Evolutionary conservation across 2,888 invertebrate genomes (phyloP).

Genomic region (Homarus gammarus): DNA sequence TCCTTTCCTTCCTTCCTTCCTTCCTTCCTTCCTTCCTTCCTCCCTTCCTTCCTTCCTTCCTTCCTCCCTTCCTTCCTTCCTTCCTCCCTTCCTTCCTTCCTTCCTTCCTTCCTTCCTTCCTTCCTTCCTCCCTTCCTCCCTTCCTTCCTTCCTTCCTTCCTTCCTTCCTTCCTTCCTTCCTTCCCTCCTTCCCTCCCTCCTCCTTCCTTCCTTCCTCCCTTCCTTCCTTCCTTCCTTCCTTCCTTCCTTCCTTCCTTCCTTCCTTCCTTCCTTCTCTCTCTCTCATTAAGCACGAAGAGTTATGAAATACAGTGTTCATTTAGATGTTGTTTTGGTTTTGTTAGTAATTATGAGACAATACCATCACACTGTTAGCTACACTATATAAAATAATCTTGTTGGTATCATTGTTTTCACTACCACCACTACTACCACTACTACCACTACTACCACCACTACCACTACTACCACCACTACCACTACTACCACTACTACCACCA

Average conservation of each 20-base stretch:
- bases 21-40: not conserved
- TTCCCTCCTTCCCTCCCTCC: slow-evolving; percentile 1
- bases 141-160: not conserved
- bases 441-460: not conserved
- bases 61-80: not conserved
- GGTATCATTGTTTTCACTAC: too few relatives aligned
- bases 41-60: not conserved
- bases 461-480: too few relatives aligned
- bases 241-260: not conserved
- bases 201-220: too few relatives aligned
- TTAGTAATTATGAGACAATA: too few relatives aligned
- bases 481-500: too few relatives aligned
- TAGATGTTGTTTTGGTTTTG: too few relatives aligned
- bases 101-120: too few relatives aligned
- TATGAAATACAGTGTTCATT: too few relatives aligned
- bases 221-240: not conserved
- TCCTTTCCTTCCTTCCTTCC: too few relatives aligned
- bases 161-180: not conserved
- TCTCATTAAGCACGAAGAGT: too few relatives aligned
- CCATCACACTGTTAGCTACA: not conserved
- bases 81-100: not conserved
- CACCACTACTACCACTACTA: not conserved
- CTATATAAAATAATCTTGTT: too few relatives aligned
- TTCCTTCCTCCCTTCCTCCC: not conserved
- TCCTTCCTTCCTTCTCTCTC: not conserved